phyloP scores from a whole-genome alignment of 2,888 invertebrate species.

The Cataglyphis livida region DNA sequence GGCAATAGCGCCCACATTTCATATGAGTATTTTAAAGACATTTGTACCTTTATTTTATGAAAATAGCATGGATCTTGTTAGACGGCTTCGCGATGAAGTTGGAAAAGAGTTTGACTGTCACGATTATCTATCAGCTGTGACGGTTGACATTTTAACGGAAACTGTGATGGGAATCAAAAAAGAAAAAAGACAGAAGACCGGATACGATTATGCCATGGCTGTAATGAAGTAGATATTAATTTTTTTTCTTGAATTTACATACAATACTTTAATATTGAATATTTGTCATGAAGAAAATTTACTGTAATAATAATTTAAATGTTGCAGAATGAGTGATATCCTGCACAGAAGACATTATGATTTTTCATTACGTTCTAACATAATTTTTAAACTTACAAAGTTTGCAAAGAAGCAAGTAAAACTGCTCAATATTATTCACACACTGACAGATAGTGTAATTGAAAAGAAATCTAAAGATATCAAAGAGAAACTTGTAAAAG shows the following conservation, averaged over 20 bases:
- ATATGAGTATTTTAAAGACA: conserved; percentile 86
- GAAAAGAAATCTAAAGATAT: conserved; percentile 70
- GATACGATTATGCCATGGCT: conserved; percentile 87
- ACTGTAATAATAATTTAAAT: conserved; percentile 2
- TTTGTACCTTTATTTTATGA: conserved; percentile 87
- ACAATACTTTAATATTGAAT: not conserved
- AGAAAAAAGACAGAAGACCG: conserved; percentile 85
- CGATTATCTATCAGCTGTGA: conserved; percentile 86
- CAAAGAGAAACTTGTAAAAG: conserved; percentile 59
- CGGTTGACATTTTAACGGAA: conserved; percentile 87
- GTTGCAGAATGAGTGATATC: conserved; percentile 87
- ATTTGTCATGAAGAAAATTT: not conserved
- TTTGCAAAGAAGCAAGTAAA: conserved; percentile 85
- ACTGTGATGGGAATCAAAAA: conserved; percentile 87
- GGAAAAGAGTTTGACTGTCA: conserved; percentile 86
- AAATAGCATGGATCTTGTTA: conserved; percentile 85
- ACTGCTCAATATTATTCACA: conserved; percentile 86
- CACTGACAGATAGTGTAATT: conserved; percentile 85
- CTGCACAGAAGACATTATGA: conserved; percentile 87
- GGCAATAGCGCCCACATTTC: conserved; percentile 87
- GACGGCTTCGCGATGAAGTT: conserved; percentile 83
- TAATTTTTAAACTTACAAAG: conserved; percentile 86
- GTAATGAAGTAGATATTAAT: conserved; percentile 87
- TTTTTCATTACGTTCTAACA: conserved; percentile 85
- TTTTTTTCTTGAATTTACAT: not conserved